Evolutionary conservation across 2,113 vertebrate species (phyloP).

Genomic region (Podiceps cristatus): DNA sequence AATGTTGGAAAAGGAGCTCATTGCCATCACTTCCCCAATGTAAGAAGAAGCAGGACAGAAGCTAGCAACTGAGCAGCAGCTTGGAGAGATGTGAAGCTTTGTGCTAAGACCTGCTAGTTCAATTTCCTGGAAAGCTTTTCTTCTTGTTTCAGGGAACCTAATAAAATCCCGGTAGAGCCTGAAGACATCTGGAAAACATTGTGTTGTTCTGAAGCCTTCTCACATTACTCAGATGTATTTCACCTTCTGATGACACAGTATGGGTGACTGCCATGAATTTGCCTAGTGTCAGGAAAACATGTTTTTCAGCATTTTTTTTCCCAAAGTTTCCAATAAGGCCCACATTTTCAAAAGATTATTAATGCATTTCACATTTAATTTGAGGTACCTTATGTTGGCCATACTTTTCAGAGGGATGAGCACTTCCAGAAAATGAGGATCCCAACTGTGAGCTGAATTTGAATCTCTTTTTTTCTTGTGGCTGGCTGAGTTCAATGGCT

Average conservation of each 20-base stretch:
- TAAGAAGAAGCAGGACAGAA: slow-evolving; percentile 32
- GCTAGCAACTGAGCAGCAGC: background rate
- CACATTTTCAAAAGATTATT: background rate
- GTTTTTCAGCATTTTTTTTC: background rate
- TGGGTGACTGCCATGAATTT: background rate
- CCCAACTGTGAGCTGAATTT: background rate
- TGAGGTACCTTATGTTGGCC: background rate
- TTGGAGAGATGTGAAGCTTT: background rate
- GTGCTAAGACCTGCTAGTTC: background rate
- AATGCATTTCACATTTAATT: background rate
- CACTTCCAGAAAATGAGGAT: background rate
- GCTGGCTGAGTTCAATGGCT: background rate
- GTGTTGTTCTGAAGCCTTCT: background rate
- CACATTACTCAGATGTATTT: background rate
- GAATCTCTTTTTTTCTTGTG: background rate
- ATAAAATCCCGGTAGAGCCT: slow-evolving; percentile 3
- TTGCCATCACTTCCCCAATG: slow-evolving; percentile 13
- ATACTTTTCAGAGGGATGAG: background rate
- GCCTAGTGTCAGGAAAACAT: background rate
- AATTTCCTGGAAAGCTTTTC: background rate
- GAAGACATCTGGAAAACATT: background rate
- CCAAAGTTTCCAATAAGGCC: background rate
- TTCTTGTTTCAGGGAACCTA: background rate
- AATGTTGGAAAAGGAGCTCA: slow-evolving; percentile 69
- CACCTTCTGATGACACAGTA: background rate